Evolutionary conservation across 1,140 invertebrate species (phyloP).

Genomic region (Potamilus streckersoni): DNA sequence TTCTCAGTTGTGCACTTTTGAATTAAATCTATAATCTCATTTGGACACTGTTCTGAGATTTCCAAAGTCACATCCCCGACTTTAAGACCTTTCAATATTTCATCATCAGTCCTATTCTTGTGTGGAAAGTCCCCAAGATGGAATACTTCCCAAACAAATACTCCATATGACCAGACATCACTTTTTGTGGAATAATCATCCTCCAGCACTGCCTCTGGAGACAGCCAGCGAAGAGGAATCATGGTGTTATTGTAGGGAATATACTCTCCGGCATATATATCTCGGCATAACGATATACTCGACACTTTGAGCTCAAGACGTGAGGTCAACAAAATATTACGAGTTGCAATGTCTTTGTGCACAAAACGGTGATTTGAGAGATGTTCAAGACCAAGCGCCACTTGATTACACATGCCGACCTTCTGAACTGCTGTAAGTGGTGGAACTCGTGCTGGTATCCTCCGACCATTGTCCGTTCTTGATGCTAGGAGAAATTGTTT

Average conservation of each 20-base stretch:
- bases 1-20: constrained; percentile 75
- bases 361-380: constrained; percentile 81
- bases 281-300: constrained; percentile 82
- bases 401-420: constrained; percentile 76
- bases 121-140: constrained; percentile 62
- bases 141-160: constrained; percentile 66
- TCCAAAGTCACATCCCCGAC: constrained; percentile 47
- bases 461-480: constrained; percentile 71
- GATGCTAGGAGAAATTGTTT: constrained; percentile 93
- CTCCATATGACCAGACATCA: constrained; percentile 66
- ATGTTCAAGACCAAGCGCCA: constrained; percentile 87
- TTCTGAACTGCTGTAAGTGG: constrained; percentile 79
- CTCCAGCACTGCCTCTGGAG: constrained; percentile 87
- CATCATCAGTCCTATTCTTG: constrained; percentile 57
- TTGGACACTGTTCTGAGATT: constrained; percentile 56
- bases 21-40: constrained; percentile 73
- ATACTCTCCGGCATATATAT: constrained; percentile 89
- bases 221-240: constrained; percentile 87
- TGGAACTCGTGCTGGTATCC: constrained; percentile 45
- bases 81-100: constrained; percentile 74
- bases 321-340: constrained; percentile 92
- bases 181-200: constrained; percentile 72
- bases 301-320: constrained; percentile 87
- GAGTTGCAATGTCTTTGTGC: constrained; percentile 89
- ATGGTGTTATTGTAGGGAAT: constrained; percentile 67